A percentile compares a stretch with the other conserved stretches of the same genome.
Evolutionary conservation across 2,797 vertebrate genomes (phyloP).

Genomic region (Paratrypauchen microcephalus): DNA sequence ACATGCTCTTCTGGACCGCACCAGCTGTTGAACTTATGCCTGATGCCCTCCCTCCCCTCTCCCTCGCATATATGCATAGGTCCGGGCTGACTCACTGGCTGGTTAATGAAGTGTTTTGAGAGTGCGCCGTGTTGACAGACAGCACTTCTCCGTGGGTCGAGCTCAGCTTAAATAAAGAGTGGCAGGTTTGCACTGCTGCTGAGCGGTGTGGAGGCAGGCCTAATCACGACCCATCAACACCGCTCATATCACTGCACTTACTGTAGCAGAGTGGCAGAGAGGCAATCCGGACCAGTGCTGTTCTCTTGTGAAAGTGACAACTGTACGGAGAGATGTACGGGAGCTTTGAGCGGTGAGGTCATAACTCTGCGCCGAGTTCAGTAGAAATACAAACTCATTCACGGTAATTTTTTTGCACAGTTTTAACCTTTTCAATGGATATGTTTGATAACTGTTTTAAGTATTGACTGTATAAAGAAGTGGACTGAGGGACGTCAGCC

Average conservation of each 20-base stretch:
- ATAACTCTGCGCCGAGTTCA: too few species aligned
- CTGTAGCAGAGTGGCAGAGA: constrained; percentile 3
- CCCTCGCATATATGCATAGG: background rate
- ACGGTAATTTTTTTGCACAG: background rate
- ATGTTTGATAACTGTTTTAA: too few species aligned
- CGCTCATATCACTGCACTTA: constrained; percentile 19
- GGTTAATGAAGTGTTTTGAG: constrained; percentile 18
- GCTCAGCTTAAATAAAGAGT: constrained; percentile 33
- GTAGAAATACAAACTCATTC: background rate
- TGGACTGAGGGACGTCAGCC: too few species aligned
- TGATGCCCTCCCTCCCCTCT: background rate
- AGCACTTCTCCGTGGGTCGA: constrained; percentile 29
- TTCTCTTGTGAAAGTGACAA: background rate
- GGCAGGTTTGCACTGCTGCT: constrained; percentile 22
- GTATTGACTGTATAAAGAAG: too few species aligned
- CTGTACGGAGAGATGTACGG: background rate
- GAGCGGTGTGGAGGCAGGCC: constrained; percentile 10
- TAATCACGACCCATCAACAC: constrained; percentile 47
- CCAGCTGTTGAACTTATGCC: background rate
- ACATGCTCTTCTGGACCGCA: background rate
- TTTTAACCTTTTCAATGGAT: too few species aligned
- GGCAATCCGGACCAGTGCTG: background rate
- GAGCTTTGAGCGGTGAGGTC: background rate
- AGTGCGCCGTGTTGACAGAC: constrained; percentile 19
- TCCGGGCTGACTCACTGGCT: background rate